Evolutionary conservation across 2,797 vertebrate genomes (phyloP).

Genomic region (Spea hammondii): DNA sequence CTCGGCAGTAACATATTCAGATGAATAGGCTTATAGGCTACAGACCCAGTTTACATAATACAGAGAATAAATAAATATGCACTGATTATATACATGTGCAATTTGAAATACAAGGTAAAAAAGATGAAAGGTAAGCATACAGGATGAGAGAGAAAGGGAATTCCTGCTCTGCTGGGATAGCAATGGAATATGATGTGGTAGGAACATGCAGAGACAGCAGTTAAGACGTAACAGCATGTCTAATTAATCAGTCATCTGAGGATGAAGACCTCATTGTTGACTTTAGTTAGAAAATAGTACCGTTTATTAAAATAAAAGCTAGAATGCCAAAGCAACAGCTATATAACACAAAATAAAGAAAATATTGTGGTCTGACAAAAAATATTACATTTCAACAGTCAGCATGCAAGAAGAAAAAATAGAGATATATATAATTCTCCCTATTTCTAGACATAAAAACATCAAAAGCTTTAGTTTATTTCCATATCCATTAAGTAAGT

Average conservation of each 20-base stretch:
- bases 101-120: background rate
- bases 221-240: conserved; percentile 31
- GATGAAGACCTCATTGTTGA: conserved; percentile 33
- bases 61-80: background rate
- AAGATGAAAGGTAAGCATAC: background rate
- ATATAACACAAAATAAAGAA: conserved; percentile 24
- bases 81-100: background rate
- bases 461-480: background rate
- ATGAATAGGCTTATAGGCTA: background rate
- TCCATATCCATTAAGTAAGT: conserved; percentile 14
- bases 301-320: conserved; percentile 42
- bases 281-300: conserved; percentile 39
- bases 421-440: background rate
- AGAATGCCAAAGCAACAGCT: conserved; percentile 24
- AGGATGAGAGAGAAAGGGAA: conserved; percentile 1
- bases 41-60: background rate
- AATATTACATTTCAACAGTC: conserved; percentile 23
- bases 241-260: conserved; percentile 47
- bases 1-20: too few relatives aligned
- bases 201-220: conserved; percentile 42
- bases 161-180: conserved; percentile 27
- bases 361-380: conserved; percentile 3
- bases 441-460: background rate
- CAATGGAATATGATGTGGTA: conserved; percentile 24
- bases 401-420: conserved; percentile 15